Evolutionary conservation across 2,888 invertebrate genomes (phyloP).

Genomic region (Crocallis elinguaria): DNA sequence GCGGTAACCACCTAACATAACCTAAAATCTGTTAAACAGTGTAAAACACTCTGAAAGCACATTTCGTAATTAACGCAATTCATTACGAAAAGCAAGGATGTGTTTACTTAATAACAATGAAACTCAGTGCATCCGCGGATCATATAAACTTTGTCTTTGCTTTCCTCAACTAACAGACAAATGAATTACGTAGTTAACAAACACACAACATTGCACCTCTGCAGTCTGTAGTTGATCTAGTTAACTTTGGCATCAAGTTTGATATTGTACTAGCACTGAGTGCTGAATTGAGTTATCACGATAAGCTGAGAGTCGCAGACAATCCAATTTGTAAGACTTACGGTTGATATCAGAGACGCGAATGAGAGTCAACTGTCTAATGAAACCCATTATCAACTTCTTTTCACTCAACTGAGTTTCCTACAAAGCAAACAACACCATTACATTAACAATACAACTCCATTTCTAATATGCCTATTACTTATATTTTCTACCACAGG

Average conservation of each 20-base stretch:
- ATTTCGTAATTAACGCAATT: too few species aligned
- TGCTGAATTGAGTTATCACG: not conserved
- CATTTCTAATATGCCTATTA: too few species aligned
- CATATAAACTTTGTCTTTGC: not conserved
- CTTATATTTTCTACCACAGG: too few species aligned
- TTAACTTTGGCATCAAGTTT: not conserved
- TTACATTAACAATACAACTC: too few species aligned
- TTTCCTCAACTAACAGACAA: not conserved
- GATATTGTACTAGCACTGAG: not conserved
- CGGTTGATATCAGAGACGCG: too few species aligned
- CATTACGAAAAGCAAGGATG: not conserved
- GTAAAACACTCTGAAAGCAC: not conserved
- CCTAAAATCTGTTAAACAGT: not conserved
- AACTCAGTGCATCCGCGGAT: not conserved
- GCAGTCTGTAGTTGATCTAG: not conserved
- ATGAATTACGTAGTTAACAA: slow-evolving; percentile 9
- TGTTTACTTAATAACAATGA: not conserved
- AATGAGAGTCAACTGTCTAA: too few species aligned
- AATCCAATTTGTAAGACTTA: too few species aligned
- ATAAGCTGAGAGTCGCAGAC: too few species aligned
- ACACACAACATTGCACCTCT: slow-evolving; percentile 1
- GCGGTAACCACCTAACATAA: not conserved
- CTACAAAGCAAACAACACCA: too few species aligned
- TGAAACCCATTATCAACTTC: too few species aligned
- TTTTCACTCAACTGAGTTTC: too few species aligned